Percentiles rank a stretch among this genome's conserved stretches.
Conservation (phyloP, 2,113 vertebrate genomes). For the Misgurnus mizolepis region DNA sequence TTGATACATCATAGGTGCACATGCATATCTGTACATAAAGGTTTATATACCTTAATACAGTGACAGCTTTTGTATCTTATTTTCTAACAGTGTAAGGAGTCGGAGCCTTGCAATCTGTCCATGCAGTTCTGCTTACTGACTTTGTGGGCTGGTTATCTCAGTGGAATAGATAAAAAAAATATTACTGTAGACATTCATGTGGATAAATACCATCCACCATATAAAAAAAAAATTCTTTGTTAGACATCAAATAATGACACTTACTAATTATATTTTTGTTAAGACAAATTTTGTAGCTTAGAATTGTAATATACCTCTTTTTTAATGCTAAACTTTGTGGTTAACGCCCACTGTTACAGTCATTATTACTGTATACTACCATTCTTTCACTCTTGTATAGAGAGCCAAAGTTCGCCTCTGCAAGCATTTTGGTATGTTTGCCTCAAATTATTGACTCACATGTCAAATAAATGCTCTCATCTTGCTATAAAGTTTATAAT, state of each 20-base stretch:
- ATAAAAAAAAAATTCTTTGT: background rate
- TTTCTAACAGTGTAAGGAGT: background rate
- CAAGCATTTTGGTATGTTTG: background rate
- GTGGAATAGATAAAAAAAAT: background rate
- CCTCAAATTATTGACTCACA: constrained; percentile 2
- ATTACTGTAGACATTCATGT: background rate
- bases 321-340: background rate
- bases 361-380: background rate
- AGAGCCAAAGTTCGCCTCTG: background rate
- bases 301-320: background rate
- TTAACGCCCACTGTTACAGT: constrained; percentile 12
- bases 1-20: too few species aligned
- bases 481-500: constrained; percentile 50
- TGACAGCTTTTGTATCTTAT: too few species aligned
- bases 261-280: background rate
- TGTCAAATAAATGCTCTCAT: background rate
- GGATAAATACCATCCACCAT: too few species aligned
- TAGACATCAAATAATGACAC: background rate
- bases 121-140: background rate
- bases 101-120: constrained; percentile 1
- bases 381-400: too few species aligned
- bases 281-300: background rate
- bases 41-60: too few species aligned
- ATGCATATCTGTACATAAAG: too few species aligned
- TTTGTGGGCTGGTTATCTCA: constrained; percentile 19